phyloP scores from a whole-genome alignment of 2,113 vertebrate species.

The Microcebus griseorufus region DNA sequence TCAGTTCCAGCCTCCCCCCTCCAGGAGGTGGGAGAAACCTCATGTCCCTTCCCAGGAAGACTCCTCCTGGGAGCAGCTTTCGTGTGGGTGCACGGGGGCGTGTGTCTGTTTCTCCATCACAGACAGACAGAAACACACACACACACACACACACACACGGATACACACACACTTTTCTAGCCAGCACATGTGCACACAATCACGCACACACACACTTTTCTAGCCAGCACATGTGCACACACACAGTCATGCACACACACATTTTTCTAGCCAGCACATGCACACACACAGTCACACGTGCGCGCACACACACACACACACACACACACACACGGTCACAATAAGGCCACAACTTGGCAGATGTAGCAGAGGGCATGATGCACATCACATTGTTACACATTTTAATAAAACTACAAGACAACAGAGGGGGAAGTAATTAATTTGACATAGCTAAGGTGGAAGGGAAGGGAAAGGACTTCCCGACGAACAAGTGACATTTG shows the following conservation, averaged over 20 bases:
- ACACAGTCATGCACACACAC: too few relatives aligned
- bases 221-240: too few relatives aligned
- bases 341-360: background rate
- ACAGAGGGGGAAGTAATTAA: background rate
- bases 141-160: too few relatives aligned
- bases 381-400: background rate
- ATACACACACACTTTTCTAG: too few relatives aligned
- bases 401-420: background rate
- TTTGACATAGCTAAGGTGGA: background rate
- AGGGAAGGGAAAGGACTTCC: background rate
- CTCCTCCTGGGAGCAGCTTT: background rate
- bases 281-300: too few relatives aligned
- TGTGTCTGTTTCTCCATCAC: fast-evolving
- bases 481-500: background rate
- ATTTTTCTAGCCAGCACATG: too few relatives aligned
- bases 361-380: fast-evolving
- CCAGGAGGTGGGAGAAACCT: background rate
- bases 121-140: too few relatives aligned
- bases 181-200: background rate
- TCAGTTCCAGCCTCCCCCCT: background rate
- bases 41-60: background rate
- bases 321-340: background rate
- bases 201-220: too few relatives aligned
- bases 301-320: background rate
- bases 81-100: fast-evolving